phyloP scores from a whole-genome alignment of 2,888 invertebrate species.

The Oxyscelio sp. region DNA sequence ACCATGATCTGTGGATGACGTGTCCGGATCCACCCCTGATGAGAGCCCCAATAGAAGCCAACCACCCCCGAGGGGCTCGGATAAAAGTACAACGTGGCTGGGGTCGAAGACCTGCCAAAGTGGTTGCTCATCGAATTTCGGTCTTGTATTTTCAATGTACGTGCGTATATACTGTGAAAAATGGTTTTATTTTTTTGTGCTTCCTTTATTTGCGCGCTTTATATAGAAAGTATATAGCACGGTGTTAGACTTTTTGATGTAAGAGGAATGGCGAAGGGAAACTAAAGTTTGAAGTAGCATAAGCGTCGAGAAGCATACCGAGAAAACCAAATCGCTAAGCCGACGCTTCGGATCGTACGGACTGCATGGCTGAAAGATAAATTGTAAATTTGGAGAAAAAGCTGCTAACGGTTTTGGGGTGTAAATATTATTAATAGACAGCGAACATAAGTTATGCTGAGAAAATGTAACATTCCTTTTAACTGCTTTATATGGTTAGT shows the following conservation, averaged over 20 bases:
- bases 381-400: not conserved
- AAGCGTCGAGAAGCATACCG: not conserved
- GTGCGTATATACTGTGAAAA: conserved; percentile 52
- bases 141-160: conserved; percentile 65
- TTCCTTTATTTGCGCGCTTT: conserved; percentile 7
- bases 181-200: conserved; percentile 47
- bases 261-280: conserved; percentile 11
- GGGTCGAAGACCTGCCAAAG: conserved; percentile 74
- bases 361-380: not conserved
- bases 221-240: conserved; percentile 35
- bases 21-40: conserved; percentile 79
- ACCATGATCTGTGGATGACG: conserved; percentile 78
- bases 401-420: no score
- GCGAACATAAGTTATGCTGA: no score
- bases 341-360: not conserved
- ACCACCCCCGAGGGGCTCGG: conserved; percentile 78
- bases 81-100: conserved; percentile 75
- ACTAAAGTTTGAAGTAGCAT: not conserved
- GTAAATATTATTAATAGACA: no score
- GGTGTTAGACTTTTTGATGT: conserved; percentile 14
- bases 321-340: not conserved
- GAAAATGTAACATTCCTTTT: no score
- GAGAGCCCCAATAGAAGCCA: conserved; percentile 74
- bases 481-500: no score
- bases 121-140: conserved; percentile 73